Percentiles rank a stretch among this genome's conserved stretches.
Conservation (phyloP, 1,140 invertebrate species). For the Hesperophylax magnus region DNA sequence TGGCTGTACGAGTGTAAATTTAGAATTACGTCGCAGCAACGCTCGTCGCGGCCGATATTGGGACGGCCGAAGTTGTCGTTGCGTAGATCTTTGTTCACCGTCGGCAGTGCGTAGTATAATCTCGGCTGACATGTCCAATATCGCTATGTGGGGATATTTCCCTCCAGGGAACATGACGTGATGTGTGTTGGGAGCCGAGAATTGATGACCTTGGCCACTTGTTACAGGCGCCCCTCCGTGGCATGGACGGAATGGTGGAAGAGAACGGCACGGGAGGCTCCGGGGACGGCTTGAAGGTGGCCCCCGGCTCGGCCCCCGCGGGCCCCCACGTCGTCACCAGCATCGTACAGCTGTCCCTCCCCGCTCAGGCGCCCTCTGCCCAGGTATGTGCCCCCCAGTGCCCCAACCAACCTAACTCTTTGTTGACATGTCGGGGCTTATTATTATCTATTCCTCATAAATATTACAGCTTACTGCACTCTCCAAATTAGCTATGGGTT, state of each 20-base stretch:
- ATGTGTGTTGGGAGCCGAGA: background rate
- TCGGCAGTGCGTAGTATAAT: constrained; percentile 28
- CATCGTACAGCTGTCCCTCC: constrained; percentile 84
- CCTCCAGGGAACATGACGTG: background rate
- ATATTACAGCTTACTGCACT: too few relatives aligned
- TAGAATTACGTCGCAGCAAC: constrained; percentile 61
- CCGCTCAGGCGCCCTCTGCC: constrained; percentile 75
- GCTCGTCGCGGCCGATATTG: constrained; percentile 26
- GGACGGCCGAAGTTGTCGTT: constrained; percentile 37
- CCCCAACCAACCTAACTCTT: too few relatives aligned
- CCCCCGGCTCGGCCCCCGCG: constrained; percentile 69
- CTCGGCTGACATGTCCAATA: constrained; percentile 20
- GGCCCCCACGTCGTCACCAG: constrained; percentile 77
- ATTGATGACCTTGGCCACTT: constrained; percentile 46
- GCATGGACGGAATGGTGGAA: constrained; percentile 90
- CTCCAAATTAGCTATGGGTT: too few relatives aligned
- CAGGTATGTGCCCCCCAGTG: constrained; percentile 69
- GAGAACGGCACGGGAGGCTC: constrained; percentile 84
- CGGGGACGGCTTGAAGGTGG: constrained; percentile 73
- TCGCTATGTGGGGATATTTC: constrained; percentile 4
- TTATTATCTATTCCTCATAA: too few relatives aligned
- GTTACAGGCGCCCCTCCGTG: constrained; percentile 69
- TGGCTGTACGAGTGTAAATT: constrained; percentile 64
- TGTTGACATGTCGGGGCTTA: too few relatives aligned
- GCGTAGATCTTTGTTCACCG: constrained; percentile 29